Percentiles rank a stretch among this genome's conserved stretches.
Conservation (phyloP, 2,113 vertebrate species). For the Gopherus evgoodei region DNA sequence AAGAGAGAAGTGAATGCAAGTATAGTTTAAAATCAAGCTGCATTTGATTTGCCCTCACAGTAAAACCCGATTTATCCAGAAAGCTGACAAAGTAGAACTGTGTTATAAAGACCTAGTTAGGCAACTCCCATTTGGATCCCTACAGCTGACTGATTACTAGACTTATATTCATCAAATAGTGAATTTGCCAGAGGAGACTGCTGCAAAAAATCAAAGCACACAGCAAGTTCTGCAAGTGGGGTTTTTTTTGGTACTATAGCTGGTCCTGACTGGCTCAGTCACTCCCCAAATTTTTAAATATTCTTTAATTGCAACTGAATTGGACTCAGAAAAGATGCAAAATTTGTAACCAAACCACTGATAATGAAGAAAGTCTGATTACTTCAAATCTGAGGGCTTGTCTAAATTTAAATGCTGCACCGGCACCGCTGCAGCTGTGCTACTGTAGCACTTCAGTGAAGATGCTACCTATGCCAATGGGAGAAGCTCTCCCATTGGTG, state of each 20-base stretch:
- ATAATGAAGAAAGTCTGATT: background rate
- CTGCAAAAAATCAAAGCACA: background rate
- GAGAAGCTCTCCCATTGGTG: background rate
- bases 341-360: background rate
- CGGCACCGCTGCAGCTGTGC: no score
- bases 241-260: background rate
- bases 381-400: background rate
- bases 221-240: background rate
- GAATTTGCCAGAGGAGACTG: background rate
- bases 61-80: background rate
- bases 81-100: background rate
- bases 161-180: background rate
- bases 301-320: background rate
- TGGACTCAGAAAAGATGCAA: background rate
- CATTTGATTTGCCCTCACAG: background rate
- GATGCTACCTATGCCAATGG: no score
- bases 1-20: background rate
- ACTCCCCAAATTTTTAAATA: background rate
- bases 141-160: background rate
- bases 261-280: background rate
- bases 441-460: no score
- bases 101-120: rapidly evolving
- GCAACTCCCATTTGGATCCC: background rate
- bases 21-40: background rate
- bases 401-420: background rate